Conservation (phyloP, 2,888 invertebrate genomes). For the Thecophora atra region DNA sequence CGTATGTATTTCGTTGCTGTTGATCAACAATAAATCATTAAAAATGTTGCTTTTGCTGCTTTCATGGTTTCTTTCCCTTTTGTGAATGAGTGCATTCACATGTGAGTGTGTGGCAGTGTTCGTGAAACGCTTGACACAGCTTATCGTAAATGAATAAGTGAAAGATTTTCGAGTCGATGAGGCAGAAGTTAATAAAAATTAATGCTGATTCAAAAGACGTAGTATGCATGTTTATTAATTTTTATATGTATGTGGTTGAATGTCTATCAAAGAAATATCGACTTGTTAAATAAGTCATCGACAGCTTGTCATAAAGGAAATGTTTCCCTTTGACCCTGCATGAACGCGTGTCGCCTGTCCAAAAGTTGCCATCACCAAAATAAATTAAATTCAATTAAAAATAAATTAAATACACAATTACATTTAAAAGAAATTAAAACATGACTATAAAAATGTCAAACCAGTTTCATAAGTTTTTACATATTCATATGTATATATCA, state of each 20-base stretch:
- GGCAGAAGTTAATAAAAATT: constrained; percentile 16
- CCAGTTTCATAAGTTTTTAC: too few species aligned
- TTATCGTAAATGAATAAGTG: neutral
- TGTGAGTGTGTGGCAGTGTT: neutral
- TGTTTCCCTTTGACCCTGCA: too few species aligned
- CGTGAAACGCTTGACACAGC: neutral
- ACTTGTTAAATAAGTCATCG: constrained; percentile 9
- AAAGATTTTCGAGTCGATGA: neutral
- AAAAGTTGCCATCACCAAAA: too few species aligned
- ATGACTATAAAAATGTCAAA: too few species aligned
- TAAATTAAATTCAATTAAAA: too few species aligned
- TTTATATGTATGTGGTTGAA: neutral
- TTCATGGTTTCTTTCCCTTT: neutral
- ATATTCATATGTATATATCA: too few species aligned
- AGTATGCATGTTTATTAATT: too few species aligned
- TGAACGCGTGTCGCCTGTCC: too few species aligned
- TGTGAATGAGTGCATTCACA: neutral
- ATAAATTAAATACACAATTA: too few species aligned
- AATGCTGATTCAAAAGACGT: neutral
- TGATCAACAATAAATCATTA: constrained; percentile 20
- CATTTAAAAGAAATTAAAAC: too few species aligned
- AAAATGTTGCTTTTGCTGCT: neutral
- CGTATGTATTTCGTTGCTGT: neutral
- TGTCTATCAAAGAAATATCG: neutral
- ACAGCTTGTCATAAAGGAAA: neutral